A percentile compares a stretch with the other conserved stretches of the same genome.
Conservation (phyloP, 2,888 invertebrate genomes). For the Tetrapedia diversipes region DNA sequence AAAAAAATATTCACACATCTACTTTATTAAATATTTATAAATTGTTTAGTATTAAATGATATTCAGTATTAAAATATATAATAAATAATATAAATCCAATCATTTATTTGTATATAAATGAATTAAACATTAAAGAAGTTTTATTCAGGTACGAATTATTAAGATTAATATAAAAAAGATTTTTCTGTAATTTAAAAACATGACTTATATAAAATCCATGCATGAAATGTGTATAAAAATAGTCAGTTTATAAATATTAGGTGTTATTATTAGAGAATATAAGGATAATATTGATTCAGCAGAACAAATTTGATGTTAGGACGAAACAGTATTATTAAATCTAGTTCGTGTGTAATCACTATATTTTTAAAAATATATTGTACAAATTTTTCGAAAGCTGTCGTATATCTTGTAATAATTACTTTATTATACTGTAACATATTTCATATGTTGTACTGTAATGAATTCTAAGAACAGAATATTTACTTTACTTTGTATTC, state of each 20-base stretch:
- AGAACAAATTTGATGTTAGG: slow-evolving; percentile 17
- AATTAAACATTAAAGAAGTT: slow-evolving; percentile 6
- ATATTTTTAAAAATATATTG: slow-evolving; percentile 35
- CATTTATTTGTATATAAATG: not conserved
- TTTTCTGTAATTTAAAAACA: slow-evolving; percentile 17
- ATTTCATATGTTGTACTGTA: slow-evolving; percentile 18
- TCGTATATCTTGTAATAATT: slow-evolving; percentile 7
- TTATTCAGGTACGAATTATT: not conserved
- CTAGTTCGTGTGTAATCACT: slow-evolving; percentile 15
- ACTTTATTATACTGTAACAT: no score
- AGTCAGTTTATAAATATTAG: slow-evolving; percentile 8
- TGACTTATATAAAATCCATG: slow-evolving; percentile 15
- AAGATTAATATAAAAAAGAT: not conserved
- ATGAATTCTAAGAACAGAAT: slow-evolving; percentile 17
- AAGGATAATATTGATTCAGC: slow-evolving; percentile 11
- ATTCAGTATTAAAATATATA: slow-evolving; percentile 1
- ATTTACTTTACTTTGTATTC: not conserved
- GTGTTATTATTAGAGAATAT: not conserved
- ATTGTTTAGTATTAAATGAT: not conserved
- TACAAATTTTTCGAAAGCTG: slow-evolving; percentile 37
- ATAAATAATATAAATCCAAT: not conserved
- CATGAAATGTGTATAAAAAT: slow-evolving; percentile 30
- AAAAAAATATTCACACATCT: not conserved
- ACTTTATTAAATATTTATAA: not conserved
- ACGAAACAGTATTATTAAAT: slow-evolving; percentile 20